phyloP scores from a whole-genome alignment of 2,113 vertebrate species.

The Chionis minor region DNA sequence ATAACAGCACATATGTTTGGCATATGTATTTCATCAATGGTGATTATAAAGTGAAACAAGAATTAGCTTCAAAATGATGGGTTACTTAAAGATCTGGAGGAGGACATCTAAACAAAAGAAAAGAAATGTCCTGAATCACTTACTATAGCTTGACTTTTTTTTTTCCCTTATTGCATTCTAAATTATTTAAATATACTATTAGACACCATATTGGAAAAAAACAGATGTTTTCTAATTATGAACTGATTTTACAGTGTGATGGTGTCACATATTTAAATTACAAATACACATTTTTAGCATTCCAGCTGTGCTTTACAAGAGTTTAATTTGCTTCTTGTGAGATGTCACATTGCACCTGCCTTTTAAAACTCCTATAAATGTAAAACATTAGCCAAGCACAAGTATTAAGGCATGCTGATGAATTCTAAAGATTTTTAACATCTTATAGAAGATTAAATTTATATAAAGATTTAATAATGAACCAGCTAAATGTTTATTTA shows the following conservation, averaged over 20 bases:
- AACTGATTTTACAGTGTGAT: constrained; percentile 85
- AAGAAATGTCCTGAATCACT: constrained; percentile 66
- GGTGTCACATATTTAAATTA: constrained; percentile 87
- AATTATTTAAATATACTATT: constrained; percentile 88
- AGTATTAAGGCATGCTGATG: constrained; percentile 78
- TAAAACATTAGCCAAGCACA: constrained; percentile 78
- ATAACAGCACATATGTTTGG: constrained; percentile 70
- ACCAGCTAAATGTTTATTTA: constrained; percentile 72
- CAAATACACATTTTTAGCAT: constrained; percentile 87
- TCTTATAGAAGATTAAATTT: constrained; percentile 67
- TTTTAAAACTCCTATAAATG: constrained; percentile 84
- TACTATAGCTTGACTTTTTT: constrained; percentile 62
- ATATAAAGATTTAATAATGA: constrained; percentile 73
- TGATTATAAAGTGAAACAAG: constrained; percentile 66
- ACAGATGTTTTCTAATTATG: constrained; percentile 87
- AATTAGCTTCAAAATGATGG: constrained; percentile 72
- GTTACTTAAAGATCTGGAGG: constrained; percentile 47
- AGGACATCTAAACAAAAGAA: constrained; percentile 68
- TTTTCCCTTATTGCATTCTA: constrained; percentile 72
- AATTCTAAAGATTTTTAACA: constrained; percentile 73
- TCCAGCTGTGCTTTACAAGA: constrained; percentile 86
- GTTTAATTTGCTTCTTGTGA: constrained; percentile 85
- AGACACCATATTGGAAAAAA: constrained; percentile 81
- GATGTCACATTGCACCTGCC: constrained; percentile 85
- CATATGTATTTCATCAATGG: constrained; percentile 73